Evolutionary conservation across 2,797 vertebrate species (phyloP), one percentile per base, ranked within the genome.

Genomic region (Etheostoma nigrum): DNA sequence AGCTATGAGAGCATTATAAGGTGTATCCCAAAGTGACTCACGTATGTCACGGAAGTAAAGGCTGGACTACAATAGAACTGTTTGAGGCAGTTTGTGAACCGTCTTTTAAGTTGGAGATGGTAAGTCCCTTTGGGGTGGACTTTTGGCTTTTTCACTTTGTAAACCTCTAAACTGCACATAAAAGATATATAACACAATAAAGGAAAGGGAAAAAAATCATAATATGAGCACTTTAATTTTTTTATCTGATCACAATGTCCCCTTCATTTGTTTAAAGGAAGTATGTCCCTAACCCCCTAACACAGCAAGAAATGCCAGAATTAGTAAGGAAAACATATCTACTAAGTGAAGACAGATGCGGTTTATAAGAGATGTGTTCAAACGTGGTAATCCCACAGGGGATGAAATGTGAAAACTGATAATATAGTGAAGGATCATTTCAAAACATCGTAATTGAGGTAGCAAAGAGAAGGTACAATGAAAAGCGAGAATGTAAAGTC

Each of bases 191-290:
- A 40, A 40, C 36, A 40, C 36, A 40, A 40, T 11, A 40, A 40
- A 40, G 36, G 9, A 11, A 40, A 10, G 36, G 2, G 2, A 2
- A 40, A 40, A 36, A 40, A 40, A 3, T 9, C 36, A 36, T 36
- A 36, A 36, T 36, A 36, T 36, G 36, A 40, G 2, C 36, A 11
- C 10, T 40, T 66, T 61, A 33, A 52, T 77, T 68, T 7, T 71
- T 81, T 85, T 42, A 85, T 85, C 78, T 72, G 71, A 85, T 89
- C 71, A 72, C 64, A 76, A 30, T 73, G 69, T 69, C 47, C 62
- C 15, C 8, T 86, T 74, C 27, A 48, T 80, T 87, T 67, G 78
- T 64, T 81, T 82, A 65, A 78, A 57, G 78, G 61, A 45, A 25
- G 12, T 16, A 21, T 10, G 4, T 66, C 60, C 71, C 61, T 54